phyloP scores from a whole-genome alignment of 2,113 vertebrate genomes.

The Trachemys scripta region DNA sequence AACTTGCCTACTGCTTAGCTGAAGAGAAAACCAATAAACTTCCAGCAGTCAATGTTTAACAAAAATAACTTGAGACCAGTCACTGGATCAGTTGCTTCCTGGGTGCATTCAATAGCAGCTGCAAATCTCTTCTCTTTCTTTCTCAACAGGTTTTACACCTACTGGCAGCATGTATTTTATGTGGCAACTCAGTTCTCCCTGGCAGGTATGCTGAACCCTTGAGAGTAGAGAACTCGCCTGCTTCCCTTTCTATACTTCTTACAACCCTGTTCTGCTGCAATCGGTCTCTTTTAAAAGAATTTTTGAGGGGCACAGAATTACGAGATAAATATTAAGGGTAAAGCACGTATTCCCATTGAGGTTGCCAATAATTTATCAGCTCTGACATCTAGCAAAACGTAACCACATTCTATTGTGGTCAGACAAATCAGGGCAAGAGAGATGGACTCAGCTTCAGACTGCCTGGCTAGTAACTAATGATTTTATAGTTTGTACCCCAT shows the following conservation, averaged over 20 bases:
- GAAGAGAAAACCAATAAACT: neutral
- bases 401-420: neutral
- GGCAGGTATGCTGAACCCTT: neutral
- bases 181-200: neutral
- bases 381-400: neutral
- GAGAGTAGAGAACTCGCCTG: neutral
- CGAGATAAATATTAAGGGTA: neutral
- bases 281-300: neutral
- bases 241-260: neutral
- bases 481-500: neutral
- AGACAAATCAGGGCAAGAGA: neutral
- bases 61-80: neutral
- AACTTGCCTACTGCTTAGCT: neutral
- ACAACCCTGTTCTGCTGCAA: neutral
- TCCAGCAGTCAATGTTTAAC: neutral
- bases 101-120: neutral
- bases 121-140: neutral
- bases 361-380: rapidly evolving
- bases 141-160: neutral
- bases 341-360: neutral
- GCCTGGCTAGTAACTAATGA: neutral
- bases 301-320: neutral
- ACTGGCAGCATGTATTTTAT: neutral
- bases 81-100: neutral
- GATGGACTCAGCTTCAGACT: neutral